These are phyloP conservation scores for Agrilus cyanescens DNA, from an alignment of 2,888 invertebrate genomes.

Conservation along the genomic window DNA sequence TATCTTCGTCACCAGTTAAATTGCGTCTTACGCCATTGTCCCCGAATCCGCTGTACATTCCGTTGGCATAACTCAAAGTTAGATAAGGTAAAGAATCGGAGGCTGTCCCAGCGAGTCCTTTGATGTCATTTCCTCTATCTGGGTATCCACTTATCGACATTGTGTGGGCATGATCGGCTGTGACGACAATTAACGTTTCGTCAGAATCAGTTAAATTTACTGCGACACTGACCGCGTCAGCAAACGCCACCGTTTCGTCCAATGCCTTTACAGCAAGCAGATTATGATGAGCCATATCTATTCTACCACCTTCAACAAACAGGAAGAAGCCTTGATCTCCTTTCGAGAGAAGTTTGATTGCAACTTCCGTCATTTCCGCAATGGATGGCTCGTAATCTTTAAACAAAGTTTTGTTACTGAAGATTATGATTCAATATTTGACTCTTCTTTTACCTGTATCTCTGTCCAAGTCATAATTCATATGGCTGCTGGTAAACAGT, in stretches of 20 bases:
- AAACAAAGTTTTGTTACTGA: too few species aligned
- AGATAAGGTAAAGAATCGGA: constrained; percentile 49
- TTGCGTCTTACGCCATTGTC: constrained; percentile 42
- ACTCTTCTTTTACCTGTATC: too few species aligned
- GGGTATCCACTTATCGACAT: constrained; percentile 69
- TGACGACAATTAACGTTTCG: constrained; percentile 67
- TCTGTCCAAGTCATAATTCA: too few species aligned
- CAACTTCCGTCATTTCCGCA: constrained; percentile 63
- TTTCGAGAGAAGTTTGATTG: constrained; percentile 53
- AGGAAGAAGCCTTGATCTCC: constrained; percentile 58
- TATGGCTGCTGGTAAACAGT: too few species aligned
- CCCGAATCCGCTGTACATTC: constrained; percentile 44
- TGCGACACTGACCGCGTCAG: constrained; percentile 41
- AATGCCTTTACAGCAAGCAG: constrained; percentile 55
- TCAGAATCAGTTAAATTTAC: constrained; percentile 45
- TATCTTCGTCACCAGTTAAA: constrained; percentile 36
- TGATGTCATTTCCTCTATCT: constrained; percentile 46
- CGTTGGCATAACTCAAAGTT: constrained; percentile 59
- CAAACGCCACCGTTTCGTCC: constrained; percentile 69
- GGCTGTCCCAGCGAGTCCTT: constrained; percentile 39
- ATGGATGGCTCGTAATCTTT: constrained; percentile 49
- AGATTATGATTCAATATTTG: too few species aligned
- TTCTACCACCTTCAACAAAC: constrained; percentile 61
- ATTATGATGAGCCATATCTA: constrained; percentile 67
- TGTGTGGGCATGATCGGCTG: constrained; percentile 67